phyloP scores from a whole-genome alignment of 2,888 invertebrate genomes.

The Cloeon dipterum region DNA sequence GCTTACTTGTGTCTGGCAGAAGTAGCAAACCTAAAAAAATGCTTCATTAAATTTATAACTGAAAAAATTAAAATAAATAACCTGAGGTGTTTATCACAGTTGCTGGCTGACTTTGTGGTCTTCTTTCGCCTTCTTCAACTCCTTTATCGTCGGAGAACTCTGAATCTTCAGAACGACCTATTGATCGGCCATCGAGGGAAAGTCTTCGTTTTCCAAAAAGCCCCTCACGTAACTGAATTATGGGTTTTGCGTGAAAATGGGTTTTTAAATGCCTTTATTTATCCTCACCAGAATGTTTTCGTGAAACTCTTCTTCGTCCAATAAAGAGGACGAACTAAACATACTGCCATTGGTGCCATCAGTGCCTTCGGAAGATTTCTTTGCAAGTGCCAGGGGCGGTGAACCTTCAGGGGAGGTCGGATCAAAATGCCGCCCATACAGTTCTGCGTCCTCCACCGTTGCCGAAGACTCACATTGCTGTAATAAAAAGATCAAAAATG shows the following conservation, averaged over 20 bases:
- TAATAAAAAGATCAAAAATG: neutral
- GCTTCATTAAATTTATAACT: neutral
- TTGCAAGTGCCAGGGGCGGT: neutral
- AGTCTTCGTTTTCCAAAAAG: constrained; percentile 25
- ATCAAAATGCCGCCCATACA: neutral
- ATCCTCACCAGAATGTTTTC: constrained; percentile 36
- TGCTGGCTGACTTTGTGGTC: neutral
- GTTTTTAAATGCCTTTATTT: neutral
- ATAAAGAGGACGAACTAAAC: constrained; percentile 14
- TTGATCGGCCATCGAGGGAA: constrained; percentile 9
- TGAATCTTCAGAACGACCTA: neutral
- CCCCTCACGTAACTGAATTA: constrained; percentile 17
- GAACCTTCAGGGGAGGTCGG: constrained; percentile 1
- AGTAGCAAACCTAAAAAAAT: constrained; percentile 1
- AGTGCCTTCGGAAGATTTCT: constrained; percentile 1
- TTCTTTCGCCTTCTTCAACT: neutral
- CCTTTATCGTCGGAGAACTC: neutral
- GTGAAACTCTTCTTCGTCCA: constrained; percentile 41
- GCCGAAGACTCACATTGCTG: neutral
- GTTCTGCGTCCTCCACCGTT: neutral
- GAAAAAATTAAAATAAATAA: neutral
- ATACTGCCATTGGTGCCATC: constrained; percentile 8
- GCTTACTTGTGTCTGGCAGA: neutral
- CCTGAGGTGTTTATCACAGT: neutral
- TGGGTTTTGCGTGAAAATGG: no score